phyloP scores from a whole-genome alignment of 1,140 invertebrate species.

The Diachasmimorpha longicaudata region DNA sequence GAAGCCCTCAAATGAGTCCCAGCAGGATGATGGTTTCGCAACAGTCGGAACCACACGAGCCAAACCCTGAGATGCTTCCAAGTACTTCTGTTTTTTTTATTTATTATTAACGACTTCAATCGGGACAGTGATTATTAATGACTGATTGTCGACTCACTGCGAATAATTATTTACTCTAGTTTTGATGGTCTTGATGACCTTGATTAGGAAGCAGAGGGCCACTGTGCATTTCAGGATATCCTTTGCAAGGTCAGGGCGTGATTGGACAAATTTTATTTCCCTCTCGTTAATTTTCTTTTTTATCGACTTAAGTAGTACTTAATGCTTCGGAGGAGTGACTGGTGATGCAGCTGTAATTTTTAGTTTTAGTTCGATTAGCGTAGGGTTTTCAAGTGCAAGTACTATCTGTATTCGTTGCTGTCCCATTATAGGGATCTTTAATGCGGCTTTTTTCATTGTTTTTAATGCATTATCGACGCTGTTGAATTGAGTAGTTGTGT shows the following conservation, averaged over 20 bases:
- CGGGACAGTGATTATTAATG: slow-evolving; percentile 1
- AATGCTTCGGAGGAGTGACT: slow-evolving; percentile 11
- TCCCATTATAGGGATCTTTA: background rate
- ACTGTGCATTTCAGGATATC: slow-evolving; percentile 5
- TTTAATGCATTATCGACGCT: background rate
- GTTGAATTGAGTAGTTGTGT: too few relatives aligned
- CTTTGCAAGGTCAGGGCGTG: background rate
- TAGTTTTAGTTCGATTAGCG: background rate
- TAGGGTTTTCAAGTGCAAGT: background rate
- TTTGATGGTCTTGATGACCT: background rate
- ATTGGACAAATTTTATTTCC: background rate
- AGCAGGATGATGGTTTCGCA: slow-evolving; percentile 12
- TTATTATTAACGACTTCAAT: background rate
- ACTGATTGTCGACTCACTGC: slow-evolving; percentile 14
- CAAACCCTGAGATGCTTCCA: slow-evolving; percentile 28
- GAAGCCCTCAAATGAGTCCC: slow-evolving; percentile 21
- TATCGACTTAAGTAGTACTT: slow-evolving; percentile 25
- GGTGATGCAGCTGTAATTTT: slow-evolving; percentile 7
- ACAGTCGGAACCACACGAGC: slow-evolving; percentile 19
- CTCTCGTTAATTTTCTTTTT: background rate
- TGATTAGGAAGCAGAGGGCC: background rate
- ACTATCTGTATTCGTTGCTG: background rate
- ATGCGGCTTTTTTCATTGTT: background rate
- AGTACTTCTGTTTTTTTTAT: slow-evolving; percentile 16
- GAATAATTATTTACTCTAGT: background rate